Conservation (phyloP, 2,888 invertebrate genomes). For the Rotaria macrura region DNA sequence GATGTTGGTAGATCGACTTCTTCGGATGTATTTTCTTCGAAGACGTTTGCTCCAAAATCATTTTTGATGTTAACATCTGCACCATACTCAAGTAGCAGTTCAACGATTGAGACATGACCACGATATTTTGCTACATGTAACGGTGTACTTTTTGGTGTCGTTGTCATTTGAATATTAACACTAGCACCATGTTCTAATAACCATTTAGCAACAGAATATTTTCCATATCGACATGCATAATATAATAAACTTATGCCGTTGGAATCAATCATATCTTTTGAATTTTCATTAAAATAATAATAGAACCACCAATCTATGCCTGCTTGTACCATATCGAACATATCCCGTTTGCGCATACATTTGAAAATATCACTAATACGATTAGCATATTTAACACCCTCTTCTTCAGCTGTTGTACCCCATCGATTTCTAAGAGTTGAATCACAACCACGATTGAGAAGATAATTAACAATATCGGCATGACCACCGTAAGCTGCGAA, state of each 20-base stretch:
- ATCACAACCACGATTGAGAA: constrained; percentile 37
- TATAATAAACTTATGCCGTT: neutral
- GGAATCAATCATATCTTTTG: neutral
- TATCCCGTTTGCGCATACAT: neutral
- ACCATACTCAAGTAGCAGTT: neutral
- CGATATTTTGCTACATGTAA: neutral
- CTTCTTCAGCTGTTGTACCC: neutral
- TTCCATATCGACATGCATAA: neutral
- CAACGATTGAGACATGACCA: neutral
- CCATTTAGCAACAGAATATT: neutral
- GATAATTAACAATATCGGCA: constrained; percentile 44
- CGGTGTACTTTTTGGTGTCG: neutral
- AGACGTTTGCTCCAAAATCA: neutral
- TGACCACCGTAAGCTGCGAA: constrained; percentile 50
- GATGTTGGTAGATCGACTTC: neutral
- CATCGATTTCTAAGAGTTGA: neutral
- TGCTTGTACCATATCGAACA: neutral
- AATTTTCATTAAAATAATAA: neutral
- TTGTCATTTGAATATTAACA: neutral
- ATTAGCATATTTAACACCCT: neutral
- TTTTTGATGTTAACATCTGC: neutral
- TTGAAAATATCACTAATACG: neutral
- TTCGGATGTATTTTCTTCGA: neutral
- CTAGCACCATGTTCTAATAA: neutral
- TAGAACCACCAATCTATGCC: neutral